Evolutionary conservation across 1,140 invertebrate species (phyloP), one percentile per base, ranked within the genome.

Genomic region (Chironomus tepperi): DNA sequence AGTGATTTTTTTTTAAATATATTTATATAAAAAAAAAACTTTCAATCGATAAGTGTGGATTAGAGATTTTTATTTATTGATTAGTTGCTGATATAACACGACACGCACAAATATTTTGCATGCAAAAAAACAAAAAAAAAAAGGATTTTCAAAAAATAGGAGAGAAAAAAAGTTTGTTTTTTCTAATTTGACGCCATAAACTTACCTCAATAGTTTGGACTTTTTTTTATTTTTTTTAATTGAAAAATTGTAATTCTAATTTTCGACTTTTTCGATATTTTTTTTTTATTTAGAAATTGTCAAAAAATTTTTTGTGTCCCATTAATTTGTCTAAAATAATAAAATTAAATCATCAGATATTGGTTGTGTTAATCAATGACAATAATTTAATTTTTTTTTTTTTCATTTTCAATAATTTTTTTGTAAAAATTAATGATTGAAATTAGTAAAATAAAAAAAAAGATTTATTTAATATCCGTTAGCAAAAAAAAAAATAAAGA

Each of bases 261-360:
- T 19, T 70, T 70, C 65, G 65, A 21, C 19, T 70, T 70, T 70
- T 70, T 70, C 65, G 65, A 70, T 70, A n/a, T n/a, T n/a, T n/a
- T n/a, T n/a, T 70, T 70, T 70, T 70, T n/a, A n/a, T 57, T 70
- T 70, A 70, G 16, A 70, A 70, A 19, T 70, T 70, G 65, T 70
- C 65, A 70, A 70, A 70, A 70, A 70, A 70, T 19, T 70, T 70
- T 70, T 70, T 70, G 65, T 70, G 65, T 70, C 65, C 65, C 65
- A 70, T 70, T 21, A 70, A 70, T 70, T 70, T 70, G 65, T 70
- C 65, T 70, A 70, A 70, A 70, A 70, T 70, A 19, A 70, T 70
- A 70, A 70, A 70, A 70, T 70, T 70, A 70, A 70, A 70, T 70
- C 65, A 70, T 70, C 65, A 70, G 65, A 70, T 70, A 70, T 19